Evolutionary conservation across 2,888 invertebrate genomes (phyloP), one percentile per base, ranked within the genome.

Genomic region (Acrocyrtus sp.): DNA sequence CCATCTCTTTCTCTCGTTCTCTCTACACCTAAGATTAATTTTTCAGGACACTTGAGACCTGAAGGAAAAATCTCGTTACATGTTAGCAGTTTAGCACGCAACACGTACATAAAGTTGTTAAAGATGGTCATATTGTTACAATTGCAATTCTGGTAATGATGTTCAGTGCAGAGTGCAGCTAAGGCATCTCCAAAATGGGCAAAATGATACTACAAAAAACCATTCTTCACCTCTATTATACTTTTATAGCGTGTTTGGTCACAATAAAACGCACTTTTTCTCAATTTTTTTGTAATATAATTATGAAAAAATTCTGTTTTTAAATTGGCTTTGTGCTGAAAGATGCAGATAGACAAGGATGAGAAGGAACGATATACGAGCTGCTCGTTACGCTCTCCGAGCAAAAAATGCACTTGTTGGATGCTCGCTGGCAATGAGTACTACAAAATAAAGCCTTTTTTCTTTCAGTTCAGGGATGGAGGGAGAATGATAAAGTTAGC

Each of bases 171-270:
- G n/a, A n/a, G n/a, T n/a, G n/a, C n/a, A n/a, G n/a, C n/a, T n/a
- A n/a, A n/a, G n/a, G n/a, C n/a, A n/a, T n/a, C n/a, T n/a, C n/a
- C 43, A 17, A 57, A 57, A 6, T 21, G 47, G 10, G 43, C 41
- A 15, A 2, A 48, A 50, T 56, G 8, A n/a, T 56, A 43, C 5
- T 57, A 15, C 6, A 15, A n/a, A n/a, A n/a, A n/a, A n/a, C n/a
- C n/a, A n/a, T n/a, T n/a, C n/a, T n/a, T n/a, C n/a, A n/a, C n/a
- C n/a, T n/a, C n/a, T n/a, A n/a, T n/a, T n/a, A n/a, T n/a, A n/a
- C n/a, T n/a, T n/a, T n/a, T 41, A 47, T 58, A 26, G 60, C 60
- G 21, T 60, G 60, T 47, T 12, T 47, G 60, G 60, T 47, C 60
- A 60, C 48, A 60, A 60, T 60, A 29, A 58, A 58, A 47, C 5